phyloP scores from a whole-genome alignment of 1,140 invertebrate genomes.

The Caenorhabditis brenneri region DNA sequence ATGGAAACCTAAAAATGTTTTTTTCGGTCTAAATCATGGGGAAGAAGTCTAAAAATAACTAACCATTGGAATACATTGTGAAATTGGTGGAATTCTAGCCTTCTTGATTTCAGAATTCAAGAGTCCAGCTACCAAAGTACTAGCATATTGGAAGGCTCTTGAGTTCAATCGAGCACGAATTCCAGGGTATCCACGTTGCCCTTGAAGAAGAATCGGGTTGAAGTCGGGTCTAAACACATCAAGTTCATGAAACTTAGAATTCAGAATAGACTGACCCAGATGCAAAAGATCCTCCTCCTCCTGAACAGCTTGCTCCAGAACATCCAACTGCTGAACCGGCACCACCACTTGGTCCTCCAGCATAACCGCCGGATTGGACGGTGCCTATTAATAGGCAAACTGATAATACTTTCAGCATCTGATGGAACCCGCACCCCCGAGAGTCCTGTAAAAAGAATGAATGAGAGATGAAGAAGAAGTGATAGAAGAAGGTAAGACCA shows the following conservation, averaged over 20 bases:
- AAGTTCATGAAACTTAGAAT: too few relatives aligned
- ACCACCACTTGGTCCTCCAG: not conserved
- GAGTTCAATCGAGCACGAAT: conserved; percentile 66
- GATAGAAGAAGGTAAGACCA: not conserved
- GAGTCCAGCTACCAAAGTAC: conserved; percentile 60
- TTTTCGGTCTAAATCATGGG: too few relatives aligned
- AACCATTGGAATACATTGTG: conserved; percentile 65
- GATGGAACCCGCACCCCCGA: not conserved
- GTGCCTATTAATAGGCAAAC: conserved; percentile 38
- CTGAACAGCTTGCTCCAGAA: too few relatives aligned
- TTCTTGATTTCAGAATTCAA: conserved; percentile 62
- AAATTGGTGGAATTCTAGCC: conserved; percentile 68
- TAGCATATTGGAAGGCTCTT: conserved; percentile 66
- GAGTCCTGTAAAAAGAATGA: not conserved
- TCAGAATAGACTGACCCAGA: not conserved
- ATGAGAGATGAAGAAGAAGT: not conserved
- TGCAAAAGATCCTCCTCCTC: not conserved
- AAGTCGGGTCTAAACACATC: conserved; percentile 55
- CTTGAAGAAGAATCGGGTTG: conserved; percentile 63
- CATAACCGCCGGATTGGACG: conserved; percentile 14
- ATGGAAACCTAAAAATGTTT: too few relatives aligned
- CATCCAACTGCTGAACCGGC: not conserved
- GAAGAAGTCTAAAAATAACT: not conserved
- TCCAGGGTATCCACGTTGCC: conserved; percentile 62
- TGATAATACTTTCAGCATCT: not conserved